phyloP scores from a whole-genome alignment of 2,888 invertebrate species.

The Euspilapteryx auroguttella region DNA sequence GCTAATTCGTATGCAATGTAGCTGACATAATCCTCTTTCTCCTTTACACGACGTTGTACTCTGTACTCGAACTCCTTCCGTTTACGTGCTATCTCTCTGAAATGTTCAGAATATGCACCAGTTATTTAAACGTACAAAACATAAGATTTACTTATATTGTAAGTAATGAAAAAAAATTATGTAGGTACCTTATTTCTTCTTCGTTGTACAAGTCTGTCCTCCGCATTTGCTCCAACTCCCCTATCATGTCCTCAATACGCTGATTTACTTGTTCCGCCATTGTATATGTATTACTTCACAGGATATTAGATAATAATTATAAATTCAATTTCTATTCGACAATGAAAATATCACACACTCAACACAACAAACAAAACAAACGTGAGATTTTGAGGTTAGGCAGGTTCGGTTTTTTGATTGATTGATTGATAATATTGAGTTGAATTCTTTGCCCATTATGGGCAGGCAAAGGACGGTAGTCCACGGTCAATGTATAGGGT shows the following conservation, averaged over 20 bases:
- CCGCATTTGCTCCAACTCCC: slow-evolving; percentile 80
- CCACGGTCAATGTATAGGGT: too few relatives aligned
- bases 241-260: slow-evolving; percentile 76
- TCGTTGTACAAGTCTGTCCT: slow-evolving; percentile 69
- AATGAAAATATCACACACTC: too few relatives aligned
- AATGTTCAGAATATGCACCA: slow-evolving; percentile 12
- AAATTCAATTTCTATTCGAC: too few relatives aligned
- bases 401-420: too few relatives aligned
- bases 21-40: slow-evolving; percentile 69
- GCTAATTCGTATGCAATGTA: slow-evolving; percentile 74
- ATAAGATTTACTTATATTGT: background rate
- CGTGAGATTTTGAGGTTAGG: too few relatives aligned
- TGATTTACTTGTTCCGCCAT: slow-evolving; percentile 86
- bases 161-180: too few relatives aligned
- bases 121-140: slow-evolving; percentile 2
- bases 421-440: too few relatives aligned
- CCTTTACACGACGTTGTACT: slow-evolving; percentile 67
- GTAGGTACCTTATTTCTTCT: slow-evolving; percentile 74
- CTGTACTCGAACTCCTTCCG: slow-evolving; percentile 74
- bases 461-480: too few relatives aligned
- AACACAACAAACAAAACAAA: too few relatives aligned
- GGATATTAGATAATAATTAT: too few relatives aligned
- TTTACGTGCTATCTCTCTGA: slow-evolving; percentile 68
- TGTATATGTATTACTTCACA: slow-evolving; percentile 14
- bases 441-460: too few relatives aligned